Conservation (phyloP, 2,113 vertebrate species). For the Podarcis muralis region DNA sequence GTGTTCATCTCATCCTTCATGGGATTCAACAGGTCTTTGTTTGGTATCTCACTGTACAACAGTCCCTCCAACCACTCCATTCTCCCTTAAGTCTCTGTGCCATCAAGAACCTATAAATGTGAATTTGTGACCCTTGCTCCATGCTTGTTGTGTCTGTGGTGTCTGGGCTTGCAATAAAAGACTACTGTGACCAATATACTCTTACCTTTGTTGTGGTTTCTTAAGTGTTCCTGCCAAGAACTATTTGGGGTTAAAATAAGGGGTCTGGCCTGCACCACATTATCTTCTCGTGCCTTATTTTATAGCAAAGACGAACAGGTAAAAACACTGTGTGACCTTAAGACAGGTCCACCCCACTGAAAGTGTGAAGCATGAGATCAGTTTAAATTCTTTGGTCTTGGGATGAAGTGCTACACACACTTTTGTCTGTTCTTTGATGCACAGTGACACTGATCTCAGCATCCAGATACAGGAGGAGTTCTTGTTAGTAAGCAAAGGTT, state of each 20-base stretch:
- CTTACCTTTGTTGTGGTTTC: not conserved
- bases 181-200: conserved; percentile 26
- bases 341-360: no score
- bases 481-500: no score
- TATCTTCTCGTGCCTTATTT: not conserved
- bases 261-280: no score
- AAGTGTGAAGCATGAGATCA: no score
- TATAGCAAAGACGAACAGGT: not conserved
- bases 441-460: no score
- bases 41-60: conserved; percentile 22
- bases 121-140: conserved; percentile 27
- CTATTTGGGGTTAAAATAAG: not conserved
- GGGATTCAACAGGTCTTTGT: not conserved
- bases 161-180: conserved; percentile 56
- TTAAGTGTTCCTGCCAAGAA: not conserved
- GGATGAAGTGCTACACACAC: no score
- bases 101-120: conserved; percentile 28
- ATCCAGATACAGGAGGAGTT: no score
- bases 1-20: conserved; percentile 18
- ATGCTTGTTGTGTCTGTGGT: conserved; percentile 31
- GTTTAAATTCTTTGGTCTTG: no score
- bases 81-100: not conserved
- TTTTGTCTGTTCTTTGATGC: no score
- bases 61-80: not conserved
- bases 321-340: no score